Percentiles rank a stretch among this genome's conserved stretches.
Conservation (phyloP, 2,797 vertebrate species). For the Centropyge bicolor region DNA sequence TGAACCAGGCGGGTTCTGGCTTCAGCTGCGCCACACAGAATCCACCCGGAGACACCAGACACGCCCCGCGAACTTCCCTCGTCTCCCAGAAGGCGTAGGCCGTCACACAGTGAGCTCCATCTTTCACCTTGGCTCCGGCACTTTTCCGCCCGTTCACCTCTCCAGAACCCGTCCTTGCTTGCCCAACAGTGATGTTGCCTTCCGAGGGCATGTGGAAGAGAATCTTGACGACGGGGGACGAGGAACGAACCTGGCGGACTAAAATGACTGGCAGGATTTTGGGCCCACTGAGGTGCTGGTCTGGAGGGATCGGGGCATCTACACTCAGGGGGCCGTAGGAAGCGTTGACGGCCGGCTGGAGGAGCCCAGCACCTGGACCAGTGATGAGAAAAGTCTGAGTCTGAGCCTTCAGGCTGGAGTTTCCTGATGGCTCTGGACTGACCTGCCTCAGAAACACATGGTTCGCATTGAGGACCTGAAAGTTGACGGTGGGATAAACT, state of each 20-base stretch:
- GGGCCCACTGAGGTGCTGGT: constrained; percentile 84
- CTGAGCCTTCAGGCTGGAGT: constrained; percentile 89
- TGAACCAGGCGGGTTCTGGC: constrained; percentile 90
- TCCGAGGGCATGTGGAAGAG: constrained; percentile 89
- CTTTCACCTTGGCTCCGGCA: constrained; percentile 28
- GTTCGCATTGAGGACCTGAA: constrained; percentile 88
- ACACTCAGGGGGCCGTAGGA: constrained; percentile 90
- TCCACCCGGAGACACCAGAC: constrained; percentile 87
- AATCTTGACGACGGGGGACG: constrained; percentile 89
- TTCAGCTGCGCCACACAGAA: constrained; percentile 92
- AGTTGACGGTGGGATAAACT: constrained; percentile 89
- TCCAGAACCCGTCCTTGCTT: constrained; percentile 74
- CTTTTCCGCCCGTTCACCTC: constrained; percentile 39
- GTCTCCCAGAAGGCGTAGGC: constrained; percentile 93
- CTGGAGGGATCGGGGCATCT: constrained; percentile 86
- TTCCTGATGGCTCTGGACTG: constrained; percentile 86
- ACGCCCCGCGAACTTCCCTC: constrained; percentile 88
- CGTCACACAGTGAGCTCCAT: constrained; percentile 87
- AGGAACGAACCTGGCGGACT: constrained; percentile 86
- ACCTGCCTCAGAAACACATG: constrained; percentile 91
- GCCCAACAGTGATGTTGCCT: constrained; percentile 51
- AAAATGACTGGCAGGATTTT: constrained; percentile 88
- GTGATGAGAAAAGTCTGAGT: constrained; percentile 91
- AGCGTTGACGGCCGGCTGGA: constrained; percentile 87
- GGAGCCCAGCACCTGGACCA: constrained; percentile 74